Conservation (phyloP, 2,888 invertebrate species). For the Heliconius ethilla region DNA sequence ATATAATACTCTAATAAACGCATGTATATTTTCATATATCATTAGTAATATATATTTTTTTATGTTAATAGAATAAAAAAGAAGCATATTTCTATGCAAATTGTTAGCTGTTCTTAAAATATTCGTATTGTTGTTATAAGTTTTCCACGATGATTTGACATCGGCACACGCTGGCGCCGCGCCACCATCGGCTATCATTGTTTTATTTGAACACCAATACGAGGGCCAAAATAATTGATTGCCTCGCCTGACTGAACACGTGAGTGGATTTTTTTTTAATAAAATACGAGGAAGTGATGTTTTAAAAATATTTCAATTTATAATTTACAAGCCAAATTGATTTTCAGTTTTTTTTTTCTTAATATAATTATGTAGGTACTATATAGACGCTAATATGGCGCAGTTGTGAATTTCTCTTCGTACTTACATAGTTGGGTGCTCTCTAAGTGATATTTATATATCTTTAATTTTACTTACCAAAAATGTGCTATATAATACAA, state of each 20-base stretch:
- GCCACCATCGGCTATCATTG: slow-evolving; percentile 32
- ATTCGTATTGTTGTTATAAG: slow-evolving; percentile 32
- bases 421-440: no score
- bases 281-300: neutral
- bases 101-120: slow-evolving; percentile 17
- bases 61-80: slow-evolving; percentile 2
- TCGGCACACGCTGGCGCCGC: slow-evolving; percentile 24
- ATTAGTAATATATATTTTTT: neutral
- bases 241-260: slow-evolving; percentile 20
- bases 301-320: neutral
- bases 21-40: neutral
- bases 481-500: neutral
- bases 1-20: neutral
- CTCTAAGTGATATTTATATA: no score
- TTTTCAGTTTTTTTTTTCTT: neutral
- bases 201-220: slow-evolving; percentile 35
- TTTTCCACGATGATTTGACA: slow-evolving; percentile 30
- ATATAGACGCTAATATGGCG: neutral
- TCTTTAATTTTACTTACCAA: neutral
- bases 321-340: neutral
- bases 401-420: no score
- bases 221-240: slow-evolving; percentile 30
- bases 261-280: slow-evolving; percentile 1
- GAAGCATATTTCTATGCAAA: slow-evolving; percentile 14
- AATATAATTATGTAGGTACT: neutral